Evolutionary conservation across 2,113 vertebrate genomes (phyloP), one percentile per base, ranked within the genome.

Genomic region (Bolborhynchus lineola): DNA sequence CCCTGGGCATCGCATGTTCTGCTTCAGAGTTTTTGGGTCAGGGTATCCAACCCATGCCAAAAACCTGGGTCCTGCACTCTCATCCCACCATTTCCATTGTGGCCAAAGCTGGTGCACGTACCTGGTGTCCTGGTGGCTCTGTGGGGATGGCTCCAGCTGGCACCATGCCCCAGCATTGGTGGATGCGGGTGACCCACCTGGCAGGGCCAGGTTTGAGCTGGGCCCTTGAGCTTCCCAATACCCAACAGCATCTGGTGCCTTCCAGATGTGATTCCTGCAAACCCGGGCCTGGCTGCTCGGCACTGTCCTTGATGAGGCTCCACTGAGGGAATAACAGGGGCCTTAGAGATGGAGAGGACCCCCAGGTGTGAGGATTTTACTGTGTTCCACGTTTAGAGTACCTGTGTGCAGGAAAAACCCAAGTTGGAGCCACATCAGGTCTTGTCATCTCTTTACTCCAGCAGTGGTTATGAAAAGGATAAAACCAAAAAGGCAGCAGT

Each of bases 11-110:
- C 2, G 57, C 67, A 21, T 9, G 12, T 87, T 95, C 90, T 0
- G 33, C 78, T 75, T 47, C 0, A 10, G 29, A 10, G 35, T 80
- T 86, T 92, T 86, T 71, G 83, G 89, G 86, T 83, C 86, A 88
- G 57, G 72, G 39, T 69, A 81, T 33, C 55, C 64, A 80, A 59
- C n/a, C 10, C 74, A 24, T 39, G 63, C 50, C 71, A 72, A 39
- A 37, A 47, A 33, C n/a, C 70, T 11, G 20, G 67, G 28, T 41
- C 53, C 28, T 71, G 37, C 55, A 29, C 0, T 37, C 50, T 37
- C 72, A 41, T 60, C n/a, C 42, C 62, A 65, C n/a, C 1, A 0
- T 18, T 72, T 62, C 17, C 37, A 2, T 2, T 3, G 11, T 2
- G 2, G 88, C 47, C 41, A 4, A 33, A 91, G 85, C 41, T 25